Evolutionary conservation across 2,888 invertebrate genomes (phyloP), one percentile per base, ranked within the genome.

Genomic region (Clusia tigrina): DNA sequence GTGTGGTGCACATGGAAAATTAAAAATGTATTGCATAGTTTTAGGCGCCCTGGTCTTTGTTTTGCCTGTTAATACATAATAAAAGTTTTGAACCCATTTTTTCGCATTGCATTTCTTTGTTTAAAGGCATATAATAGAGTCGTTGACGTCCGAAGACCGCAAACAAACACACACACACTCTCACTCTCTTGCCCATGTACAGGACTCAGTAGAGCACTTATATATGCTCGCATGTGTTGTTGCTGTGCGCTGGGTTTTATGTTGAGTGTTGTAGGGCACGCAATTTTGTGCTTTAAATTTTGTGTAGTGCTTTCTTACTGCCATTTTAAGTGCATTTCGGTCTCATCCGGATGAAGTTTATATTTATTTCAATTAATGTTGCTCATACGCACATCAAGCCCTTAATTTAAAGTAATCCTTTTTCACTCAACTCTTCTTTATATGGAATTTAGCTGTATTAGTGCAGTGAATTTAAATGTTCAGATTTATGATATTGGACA

Each of bases 1-100:
- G 48, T 15, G 38, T 46, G 22, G 15, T 12, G 6, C n/a, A 25
- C 20, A 37, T n/a, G n/a, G 42, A 42, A 37, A 57, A 23, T 37
- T 10, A 2, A 22, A 63, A 63, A 63, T 23, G 26, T 52, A 54
- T 46, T 67, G 64, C 67, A 58, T 61, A 59, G 53, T 63, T 67
- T 65, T 60, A 65, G 67, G 64, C 63, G 60, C 58, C 20, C 15
- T 18, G 17, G 54, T 54, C 25, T 55, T 22, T 22, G 20, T 26
- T 59, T 59, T 32, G 60, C 58, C 62, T 60, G 66, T 62, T 62
- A 58, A 55, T 58, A 37, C 32, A 62, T 55, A 58, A 66, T 66
- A 62, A 66, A 66, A 62, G 17, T 48, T 48, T 9, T 5, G 20
- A 46, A 23, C 18, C 17, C 26, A 22, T 22, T 23, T 38, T 52